Evolutionary conservation across 2,888 invertebrate species (phyloP), one percentile per base, ranked within the genome.

Genomic region (Athetis lepigone): DNA sequence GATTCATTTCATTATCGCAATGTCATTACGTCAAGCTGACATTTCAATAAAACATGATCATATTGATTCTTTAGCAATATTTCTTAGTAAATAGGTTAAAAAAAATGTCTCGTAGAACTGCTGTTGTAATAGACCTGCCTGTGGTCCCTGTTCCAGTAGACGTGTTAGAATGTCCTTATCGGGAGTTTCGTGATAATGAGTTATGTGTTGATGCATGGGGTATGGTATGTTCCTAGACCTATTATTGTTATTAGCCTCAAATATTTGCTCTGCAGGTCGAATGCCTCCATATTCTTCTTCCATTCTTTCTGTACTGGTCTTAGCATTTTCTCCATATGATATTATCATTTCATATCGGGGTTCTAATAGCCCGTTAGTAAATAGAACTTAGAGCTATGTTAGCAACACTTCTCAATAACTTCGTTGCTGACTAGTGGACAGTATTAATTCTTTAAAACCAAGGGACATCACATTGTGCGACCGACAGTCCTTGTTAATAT

Each of bases 171-270:
- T 93, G 93, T 73, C 94, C 95, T 0, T 95, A 94, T 42, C 87
- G 92, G 46, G 94, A 95, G 27, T 95, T 92, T 39, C 79, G 86
- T 49, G 94, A 95, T 42, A 88, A 88, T 55, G 94, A 94, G 54
- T 70, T 94, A 16, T 80, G 88, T 0, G 5, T 73, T 0, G 95
- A 94, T 2, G 85, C 79, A 39, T 95, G 95, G 95, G 94, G 94
- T 39, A 54, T 92, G 91, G 95, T 94, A 70, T 79, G 85, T 61
- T 16, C n/a, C 4, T 16, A 7, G n/a, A n/a, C 7, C 7, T 7
- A 7, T 37, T 19, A 1, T 21, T 21, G 1, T 16, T 43, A 25
- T 46, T n/a, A n/a, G n/a, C n/a, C n/a, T n/a, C n/a, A n/a, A n/a
- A n/a, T n/a, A n/a, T n/a, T n/a, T n/a, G n/a, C n/a, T n/a, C n/a